Evolutionary conservation across 2,113 vertebrate species (phyloP), one percentile per base, ranked within the genome.

Genomic region (Salminus brasiliensis): DNA sequence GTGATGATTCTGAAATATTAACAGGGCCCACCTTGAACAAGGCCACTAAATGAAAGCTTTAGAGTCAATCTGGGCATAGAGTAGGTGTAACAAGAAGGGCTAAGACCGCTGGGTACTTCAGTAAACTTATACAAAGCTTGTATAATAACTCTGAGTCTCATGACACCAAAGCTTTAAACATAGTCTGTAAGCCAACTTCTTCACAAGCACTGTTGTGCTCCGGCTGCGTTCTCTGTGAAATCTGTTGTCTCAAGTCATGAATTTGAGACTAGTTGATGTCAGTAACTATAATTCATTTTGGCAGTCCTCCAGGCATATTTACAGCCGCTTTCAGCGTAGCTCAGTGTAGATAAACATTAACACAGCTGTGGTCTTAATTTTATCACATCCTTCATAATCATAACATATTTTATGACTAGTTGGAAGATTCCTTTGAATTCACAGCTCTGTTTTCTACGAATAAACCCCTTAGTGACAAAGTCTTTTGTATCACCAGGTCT

Each of bases 1-100:
- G 66, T 82, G 55, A 80, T 88, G 76, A 87, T 90, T 81, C 88
- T 84, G 59, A 87, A 90, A 88, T 87, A 87, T 84, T 88, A 73
- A 83, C 53, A 78, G 82, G 85, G 83, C 69, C 78, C 71, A 76
- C 72, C 78, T 86, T 86, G 73, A 86, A 88, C 85, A 86, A 63
- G 86, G 62, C 67, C 70, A 68, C 80, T 85, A 85, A 87, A 49
- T 85, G 79, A 82, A 80, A 65, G 81, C 86, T 85, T 83, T 62
- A 57, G 39, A 29, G 32, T n/a, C 8, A 66, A 36, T 45, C 25
- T 3, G 9, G 41, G 15, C 29, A 32, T 47, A 41, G 59, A 23
- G 39, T 15, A 43, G 25, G 6, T 47, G 6, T 45, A 12, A 45
- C 5, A 25, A 32, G 18, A 52, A 63, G 30, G 62, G 49, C 2